Evolutionary conservation across 2,888 invertebrate genomes (phyloP).

Genomic region (Linhomoeus sp.): DNA sequence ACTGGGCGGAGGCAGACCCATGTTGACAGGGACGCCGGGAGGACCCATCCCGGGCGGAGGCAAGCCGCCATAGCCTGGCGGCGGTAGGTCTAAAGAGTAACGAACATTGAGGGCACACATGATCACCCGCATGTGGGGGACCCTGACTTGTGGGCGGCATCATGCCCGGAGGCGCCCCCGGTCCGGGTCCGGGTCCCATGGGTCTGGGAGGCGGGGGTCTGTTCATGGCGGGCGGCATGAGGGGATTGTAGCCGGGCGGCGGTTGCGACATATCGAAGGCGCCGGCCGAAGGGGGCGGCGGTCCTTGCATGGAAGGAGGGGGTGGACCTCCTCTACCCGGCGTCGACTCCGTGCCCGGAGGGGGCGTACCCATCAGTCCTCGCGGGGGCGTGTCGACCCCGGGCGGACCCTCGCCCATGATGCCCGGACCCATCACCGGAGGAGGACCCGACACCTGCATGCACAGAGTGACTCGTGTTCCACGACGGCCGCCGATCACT

Average conservation of each 20-base stretch:
- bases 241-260: neutral
- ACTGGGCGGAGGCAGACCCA: constrained; percentile 8
- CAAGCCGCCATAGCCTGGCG: neutral
- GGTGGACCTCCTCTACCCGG: too few species aligned
- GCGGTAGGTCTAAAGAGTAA: neutral
- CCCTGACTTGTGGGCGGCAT: neutral
- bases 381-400: constrained; percentile 7
- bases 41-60: neutral
- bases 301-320: too few species aligned
- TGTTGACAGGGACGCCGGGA: constrained; percentile 5
- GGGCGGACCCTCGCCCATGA: constrained; percentile 8
- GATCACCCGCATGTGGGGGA: too few species aligned
- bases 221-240: neutral
- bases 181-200: too few species aligned
- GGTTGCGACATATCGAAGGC: too few species aligned
- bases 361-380: neutral
- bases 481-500: too few species aligned
- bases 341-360: neutral
- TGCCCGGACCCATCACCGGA: neutral
- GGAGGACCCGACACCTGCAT: neutral
- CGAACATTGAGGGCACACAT: too few species aligned
- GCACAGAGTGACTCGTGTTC: too few species aligned
- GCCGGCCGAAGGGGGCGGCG: too few species aligned
- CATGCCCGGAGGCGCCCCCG: neutral
- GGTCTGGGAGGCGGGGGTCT: constrained; percentile 3